Percentiles rank a stretch among this genome's conserved stretches.
Evolutionary conservation across 2,888 invertebrate species (phyloP).

Genomic region (Phasia obesa): DNA sequence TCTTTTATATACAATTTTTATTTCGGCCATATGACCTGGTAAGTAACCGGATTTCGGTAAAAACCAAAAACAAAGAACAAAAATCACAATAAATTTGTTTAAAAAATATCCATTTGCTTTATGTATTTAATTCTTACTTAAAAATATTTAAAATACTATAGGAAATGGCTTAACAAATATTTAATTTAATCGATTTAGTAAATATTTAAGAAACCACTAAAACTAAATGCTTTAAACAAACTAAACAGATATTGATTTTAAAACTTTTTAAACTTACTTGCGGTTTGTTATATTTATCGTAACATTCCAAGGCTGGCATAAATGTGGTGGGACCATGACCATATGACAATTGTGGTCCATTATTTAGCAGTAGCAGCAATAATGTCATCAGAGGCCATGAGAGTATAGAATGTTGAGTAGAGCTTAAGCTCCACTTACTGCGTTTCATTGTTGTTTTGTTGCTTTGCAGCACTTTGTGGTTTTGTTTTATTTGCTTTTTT

Average conservation of each 20-base stretch:
- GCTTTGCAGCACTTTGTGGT: constrained; percentile 38
- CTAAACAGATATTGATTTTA: not conserved
- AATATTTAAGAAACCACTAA: too few relatives aligned
- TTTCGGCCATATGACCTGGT: too few relatives aligned
- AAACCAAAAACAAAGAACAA: too few relatives aligned
- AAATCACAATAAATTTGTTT: too few relatives aligned
- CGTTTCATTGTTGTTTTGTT: constrained; percentile 76
- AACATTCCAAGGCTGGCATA: constrained; percentile 83
- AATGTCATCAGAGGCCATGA: constrained; percentile 72
- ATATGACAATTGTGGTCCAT: constrained; percentile 67
- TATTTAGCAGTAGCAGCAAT: constrained; percentile 71
- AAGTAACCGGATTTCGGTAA: too few relatives aligned
- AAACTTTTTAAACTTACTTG: constrained; percentile 81
- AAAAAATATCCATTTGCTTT: too few relatives aligned
- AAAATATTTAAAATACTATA: too few relatives aligned
- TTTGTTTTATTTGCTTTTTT: constrained; percentile 1
- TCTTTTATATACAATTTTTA: too few relatives aligned
- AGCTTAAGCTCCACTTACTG: constrained; percentile 78
- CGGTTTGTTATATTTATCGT: constrained; percentile 84
- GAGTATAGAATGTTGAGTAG: constrained; percentile 71
- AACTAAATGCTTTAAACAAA: too few relatives aligned
- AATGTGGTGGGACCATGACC: constrained; percentile 77
- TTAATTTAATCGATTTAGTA: too few relatives aligned
- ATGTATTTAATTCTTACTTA: too few relatives aligned
- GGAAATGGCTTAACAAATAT: too few relatives aligned